Evolutionary conservation across 37 sponge, comb jelly and placozoan genomes (phyloP), one percentile per base, ranked within the genome.

Genomic region (Chondrosia reniformis): DNA sequence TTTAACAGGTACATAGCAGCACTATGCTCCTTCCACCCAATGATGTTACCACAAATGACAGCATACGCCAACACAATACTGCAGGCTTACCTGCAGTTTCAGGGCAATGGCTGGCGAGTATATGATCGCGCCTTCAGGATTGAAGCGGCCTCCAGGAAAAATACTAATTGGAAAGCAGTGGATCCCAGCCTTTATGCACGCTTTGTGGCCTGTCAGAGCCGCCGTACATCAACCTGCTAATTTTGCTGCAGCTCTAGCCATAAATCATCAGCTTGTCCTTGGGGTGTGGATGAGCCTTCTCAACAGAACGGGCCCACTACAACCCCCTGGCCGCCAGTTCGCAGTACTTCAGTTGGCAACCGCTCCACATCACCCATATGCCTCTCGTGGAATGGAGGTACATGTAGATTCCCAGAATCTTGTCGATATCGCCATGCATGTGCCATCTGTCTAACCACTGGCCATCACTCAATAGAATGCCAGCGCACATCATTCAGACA

Each of bases 51-150:
- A 21, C 72, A 69, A 44, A 34, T 39, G 5, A 40, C 42, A 24
- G 72, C 72, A 9, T 40, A 69, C 44, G 43, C 25, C 43, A 69
- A 69, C 44, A 69, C 72, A 41, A 69, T 69, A 41, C 43, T 69
- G 43, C 72, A 34, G 40, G 72, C 42, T 19, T 25, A 69, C 24
- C 24, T 69, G 43, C 37, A 69, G 24, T 69, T 69, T 6, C 24
- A 13, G 38, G 43, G 43, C 1, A 25, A 69, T 36, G 72, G 72
- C 8, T 69, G 43, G 72, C 72, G 43, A 36, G 42, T 40, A 2
- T 69, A 69, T 25, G 43, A 69, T 7, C 41, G 44, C 2, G 10
- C 72, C 0, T 69, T 69, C 42, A 1, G 72, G 21, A 31, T 69
- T 10, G 44, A 69, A 25, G 72, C 36, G 7, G 39, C 42, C 2